Evolutionary conservation across 2,113 vertebrate genomes (phyloP).

Genomic region (Podiceps cristatus): DNA sequence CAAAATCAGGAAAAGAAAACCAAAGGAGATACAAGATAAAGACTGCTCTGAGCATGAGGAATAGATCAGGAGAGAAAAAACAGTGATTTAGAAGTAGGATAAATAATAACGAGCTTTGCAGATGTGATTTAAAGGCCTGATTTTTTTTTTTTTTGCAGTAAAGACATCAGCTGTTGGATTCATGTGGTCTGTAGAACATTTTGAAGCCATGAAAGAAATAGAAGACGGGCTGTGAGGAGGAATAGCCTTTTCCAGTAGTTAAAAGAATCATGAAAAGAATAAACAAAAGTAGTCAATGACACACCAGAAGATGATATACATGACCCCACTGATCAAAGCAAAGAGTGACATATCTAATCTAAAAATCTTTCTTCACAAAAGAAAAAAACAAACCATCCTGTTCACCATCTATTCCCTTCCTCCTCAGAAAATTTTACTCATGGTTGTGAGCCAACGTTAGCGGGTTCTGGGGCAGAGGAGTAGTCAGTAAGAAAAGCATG

Average conservation of each 20-base stretch:
- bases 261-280: not conserved
- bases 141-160: conserved; percentile 4
- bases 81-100: not conserved
- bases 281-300: not conserved
- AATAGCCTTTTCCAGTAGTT: not conserved
- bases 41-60: not conserved
- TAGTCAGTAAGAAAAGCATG: conserved; percentile 1
- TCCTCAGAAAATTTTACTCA: conserved; percentile 5
- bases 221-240: not conserved
- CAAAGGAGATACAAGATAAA: conserved; percentile 29
- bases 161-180: not conserved
- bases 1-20: conserved; percentile 7
- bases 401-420: not conserved
- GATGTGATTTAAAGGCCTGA: not conserved
- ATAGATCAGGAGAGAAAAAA: not conserved
- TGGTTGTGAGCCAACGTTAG: not conserved
- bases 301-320: not conserved
- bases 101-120: conserved; percentile 31
- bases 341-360: not conserved
- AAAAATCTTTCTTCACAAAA: not conserved
- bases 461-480: conserved; percentile 31
- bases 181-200: not conserved
- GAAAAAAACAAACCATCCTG: not conserved
- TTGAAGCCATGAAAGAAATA: not conserved
- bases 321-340: not conserved